Evolutionary conservation across 2,888 invertebrate species (phyloP).

Genomic region (Macropis europaea): DNA sequence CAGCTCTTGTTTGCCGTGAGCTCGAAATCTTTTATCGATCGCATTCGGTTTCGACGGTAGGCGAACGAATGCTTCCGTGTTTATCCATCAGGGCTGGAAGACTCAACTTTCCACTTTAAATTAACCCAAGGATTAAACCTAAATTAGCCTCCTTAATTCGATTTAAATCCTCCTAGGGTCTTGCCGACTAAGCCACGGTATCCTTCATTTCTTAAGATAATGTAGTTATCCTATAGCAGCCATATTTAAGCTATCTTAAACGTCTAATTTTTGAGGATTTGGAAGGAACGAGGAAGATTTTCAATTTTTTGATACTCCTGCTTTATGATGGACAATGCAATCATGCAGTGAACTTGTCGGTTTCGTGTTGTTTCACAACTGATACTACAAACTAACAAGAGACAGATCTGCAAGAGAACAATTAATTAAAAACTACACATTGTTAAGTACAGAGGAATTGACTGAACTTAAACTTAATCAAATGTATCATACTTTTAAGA

Average conservation of each 20-base stretch:
- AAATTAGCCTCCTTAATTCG: conserved; percentile 67
- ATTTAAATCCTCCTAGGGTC: conserved; percentile 56
- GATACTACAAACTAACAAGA: no score
- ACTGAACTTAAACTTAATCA: no score
- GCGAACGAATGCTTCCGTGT: conserved; percentile 23
- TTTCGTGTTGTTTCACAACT: no score
- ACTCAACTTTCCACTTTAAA: conserved; percentile 59
- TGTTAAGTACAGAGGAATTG: no score
- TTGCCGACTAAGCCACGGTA: conserved; percentile 30
- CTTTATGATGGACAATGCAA: no score
- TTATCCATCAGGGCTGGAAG: conserved; percentile 59
- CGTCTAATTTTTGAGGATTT: not conserved
- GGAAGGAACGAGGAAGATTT: conserved; percentile 6
- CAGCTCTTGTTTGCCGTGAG: no score
- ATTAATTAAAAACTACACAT: no score
- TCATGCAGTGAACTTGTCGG: no score
- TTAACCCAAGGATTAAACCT: conserved; percentile 63
- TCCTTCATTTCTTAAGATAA: conserved; percentile 22
- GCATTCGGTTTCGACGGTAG: conserved; percentile 11
- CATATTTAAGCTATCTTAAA: no score
- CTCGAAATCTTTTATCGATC: not conserved
- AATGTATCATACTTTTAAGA: no score
- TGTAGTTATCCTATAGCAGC: conserved; percentile 8
- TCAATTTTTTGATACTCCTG: no score
- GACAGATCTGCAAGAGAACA: no score